phyloP scores from a whole-genome alignment of 2,888 invertebrate species.

The Bombyx huttoni region DNA sequence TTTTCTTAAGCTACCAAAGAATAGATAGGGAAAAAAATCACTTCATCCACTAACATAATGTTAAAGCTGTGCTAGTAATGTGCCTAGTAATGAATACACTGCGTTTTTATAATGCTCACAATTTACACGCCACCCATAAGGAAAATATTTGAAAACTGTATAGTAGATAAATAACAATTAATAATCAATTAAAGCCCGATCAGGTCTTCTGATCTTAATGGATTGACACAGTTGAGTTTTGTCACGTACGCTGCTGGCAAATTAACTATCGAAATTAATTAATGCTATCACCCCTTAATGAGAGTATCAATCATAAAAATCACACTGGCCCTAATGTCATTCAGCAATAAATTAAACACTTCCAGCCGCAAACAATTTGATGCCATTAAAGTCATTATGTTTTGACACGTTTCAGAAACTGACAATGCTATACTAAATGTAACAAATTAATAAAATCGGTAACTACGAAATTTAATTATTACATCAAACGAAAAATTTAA shows the following conservation, averaged over 20 bases:
- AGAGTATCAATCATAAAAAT: constrained; percentile 36
- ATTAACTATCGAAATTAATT: constrained; percentile 27
- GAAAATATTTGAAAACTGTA: constrained; percentile 39
- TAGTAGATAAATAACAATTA: constrained; percentile 22
- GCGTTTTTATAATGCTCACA: background rate
- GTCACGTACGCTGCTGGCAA: constrained; percentile 49
- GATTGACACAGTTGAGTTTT: constrained; percentile 42
- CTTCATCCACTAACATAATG: too few relatives aligned
- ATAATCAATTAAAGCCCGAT: constrained; percentile 37
- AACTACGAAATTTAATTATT: too few relatives aligned
- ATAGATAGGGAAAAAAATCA: too few relatives aligned
- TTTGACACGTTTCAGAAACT: constrained; percentile 20
- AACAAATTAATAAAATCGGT: background rate
- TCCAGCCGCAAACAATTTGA: constrained; percentile 28
- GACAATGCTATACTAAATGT: constrained; percentile 1
- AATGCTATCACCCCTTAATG: constrained; percentile 33
- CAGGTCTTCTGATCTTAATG: constrained; percentile 26
- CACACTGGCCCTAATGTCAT: constrained; percentile 40
- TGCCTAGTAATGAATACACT: too few relatives aligned
- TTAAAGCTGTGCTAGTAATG: too few relatives aligned
- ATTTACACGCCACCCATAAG: constrained; percentile 18
- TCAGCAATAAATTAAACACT: constrained; percentile 29
- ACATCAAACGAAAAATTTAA: too few relatives aligned
- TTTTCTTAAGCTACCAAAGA: too few relatives aligned
- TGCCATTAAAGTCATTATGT: constrained; percentile 18